These are phyloP conservation scores for Parelbella ahira DNA, from an alignment of 2,888 invertebrate genomes.

Conservation along the genomic window DNA sequence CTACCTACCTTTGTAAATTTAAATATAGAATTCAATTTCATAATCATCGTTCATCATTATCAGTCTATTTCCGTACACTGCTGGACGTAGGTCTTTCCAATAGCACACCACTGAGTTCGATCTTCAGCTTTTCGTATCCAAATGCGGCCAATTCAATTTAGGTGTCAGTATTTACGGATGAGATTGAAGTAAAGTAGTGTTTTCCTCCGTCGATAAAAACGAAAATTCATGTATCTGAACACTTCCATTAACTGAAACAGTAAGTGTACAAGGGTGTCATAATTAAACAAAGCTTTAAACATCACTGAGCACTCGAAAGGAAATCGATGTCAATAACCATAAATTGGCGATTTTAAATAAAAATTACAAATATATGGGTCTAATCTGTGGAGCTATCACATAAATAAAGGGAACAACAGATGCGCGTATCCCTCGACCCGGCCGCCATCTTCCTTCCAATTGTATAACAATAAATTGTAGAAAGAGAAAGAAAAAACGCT, in stretches of 20 bases:
- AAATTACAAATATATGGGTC: constrained; percentile 53
- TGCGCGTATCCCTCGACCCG: constrained; percentile 50
- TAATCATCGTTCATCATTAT: no score
- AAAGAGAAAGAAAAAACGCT: constrained; percentile 50
- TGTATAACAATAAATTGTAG: constrained; percentile 68
- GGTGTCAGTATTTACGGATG: no score
- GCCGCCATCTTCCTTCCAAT: constrained; percentile 56
- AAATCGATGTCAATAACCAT: constrained; percentile 55
- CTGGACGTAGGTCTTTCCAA: no score
- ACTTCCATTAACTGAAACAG: background rate
- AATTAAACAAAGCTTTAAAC: constrained; percentile 16
- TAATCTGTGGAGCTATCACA: constrained; percentile 66
- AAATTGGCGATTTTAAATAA: constrained; percentile 71
- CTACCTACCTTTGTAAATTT: no score
- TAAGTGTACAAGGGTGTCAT: background rate
- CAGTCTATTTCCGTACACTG: no score
- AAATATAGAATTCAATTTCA: no score
- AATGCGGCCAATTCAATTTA: no score
- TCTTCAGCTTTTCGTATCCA: no score
- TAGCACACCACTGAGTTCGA: no score
- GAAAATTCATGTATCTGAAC: no score
- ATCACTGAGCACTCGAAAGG: constrained; percentile 26
- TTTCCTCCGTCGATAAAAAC: no score
- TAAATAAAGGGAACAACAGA: constrained; percentile 72
- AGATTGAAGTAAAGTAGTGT: no score